Evolutionary conservation across 2,113 vertebrate genomes (phyloP), one percentile per base, ranked within the genome.

Genomic region (Ancistrus triradiatus): DNA sequence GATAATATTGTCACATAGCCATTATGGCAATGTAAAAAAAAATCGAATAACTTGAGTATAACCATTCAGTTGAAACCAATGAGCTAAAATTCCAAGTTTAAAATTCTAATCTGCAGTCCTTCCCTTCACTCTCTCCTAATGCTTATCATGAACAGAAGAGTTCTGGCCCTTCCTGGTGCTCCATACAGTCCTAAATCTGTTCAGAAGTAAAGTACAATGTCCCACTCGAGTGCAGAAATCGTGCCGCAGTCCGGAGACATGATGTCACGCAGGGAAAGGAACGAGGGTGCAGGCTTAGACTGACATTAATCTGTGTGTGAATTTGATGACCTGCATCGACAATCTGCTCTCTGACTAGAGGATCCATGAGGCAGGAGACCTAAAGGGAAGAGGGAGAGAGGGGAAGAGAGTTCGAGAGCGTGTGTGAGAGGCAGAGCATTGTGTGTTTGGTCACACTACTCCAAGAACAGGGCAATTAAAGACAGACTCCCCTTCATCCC

Each of bases 391-490:
- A 35, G 38, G 44, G 50, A 11, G 40, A 22, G 7, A 4, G 44
- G 31, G 9, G 25, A 27, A 53, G 55, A 64, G 42, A 62, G 44
- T 56, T 38, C 57, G 31, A 24, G 43, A 67, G 51, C 58, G 55
- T 53, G n/a, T n/a, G n/a, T n/a, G n/a, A n/a, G 47, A 51, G 46
- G 61, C 48, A 66, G 50, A 72, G 40, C 46, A 56, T 65, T 69
- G 61, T 72, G 65, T 69, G 74, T 51, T 64, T 51, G 65, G 74
- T 72, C 68, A 65, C 68, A 70, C 63, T 59, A 74, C 55, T 64
- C 64, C 42, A 60, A 66, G 71, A 72, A 73, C 72, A 59, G 74
- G 74, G 74, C 74, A 75, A 75, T 75, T 75, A 75, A 75, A 75
- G 69, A 61, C 56, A 42, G 69, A 51, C 74, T 72, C 63, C 65